Evolutionary conservation across 2,797 vertebrate genomes (phyloP), one percentile per base, ranked within the genome.

Genomic region (Kryptopterus vitreolus): DNA sequence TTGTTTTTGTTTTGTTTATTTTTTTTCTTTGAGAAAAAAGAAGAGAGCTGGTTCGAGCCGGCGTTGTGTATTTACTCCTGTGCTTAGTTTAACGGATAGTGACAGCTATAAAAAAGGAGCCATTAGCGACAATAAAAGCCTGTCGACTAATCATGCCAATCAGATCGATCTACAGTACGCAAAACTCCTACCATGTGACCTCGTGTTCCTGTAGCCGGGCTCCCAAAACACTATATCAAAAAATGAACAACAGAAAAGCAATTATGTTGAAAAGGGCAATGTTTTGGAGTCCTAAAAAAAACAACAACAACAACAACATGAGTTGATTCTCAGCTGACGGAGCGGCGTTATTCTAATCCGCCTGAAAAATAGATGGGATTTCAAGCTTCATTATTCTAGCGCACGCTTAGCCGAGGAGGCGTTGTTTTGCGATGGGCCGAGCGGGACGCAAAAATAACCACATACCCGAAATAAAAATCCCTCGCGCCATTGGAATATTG

Each of bases 61-160:
- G 26, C 74, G 78, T 55, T 77, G 77, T n/a, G 43, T 83, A 70
- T 83, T 86, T 83, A 75, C 55, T 74, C 76, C 57, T 57, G 29
- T 24, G 46, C 53, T 33, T 33, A 65, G 53, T 26, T 35, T 84
- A 87, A 89, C 83, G 50, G 76, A 81, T 87, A 84, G 69, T 84
- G 87, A 87, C 84, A 87, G 71, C 81, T 85, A 82, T 86, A 77
- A 85, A 86, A n/a, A 89, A 83, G 71, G 74, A 73, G 63, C 77
- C 69, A 84, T 87, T 87, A 86, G 70, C 33, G 80, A 79, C 74
- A 84, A 82, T 63, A 35, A 77, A 66, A 82, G 66, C 75, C 80
- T 81, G 59, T 72, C 71, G 81, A 16, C 55, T 61, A 79, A 85
- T 87, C 81, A 80, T 81, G 50, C 31, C 33, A 71, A 46, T 22